Base-by-base conservation (phyloP, 2,888 invertebrate genomes). In the Macaria notata region DNA sequence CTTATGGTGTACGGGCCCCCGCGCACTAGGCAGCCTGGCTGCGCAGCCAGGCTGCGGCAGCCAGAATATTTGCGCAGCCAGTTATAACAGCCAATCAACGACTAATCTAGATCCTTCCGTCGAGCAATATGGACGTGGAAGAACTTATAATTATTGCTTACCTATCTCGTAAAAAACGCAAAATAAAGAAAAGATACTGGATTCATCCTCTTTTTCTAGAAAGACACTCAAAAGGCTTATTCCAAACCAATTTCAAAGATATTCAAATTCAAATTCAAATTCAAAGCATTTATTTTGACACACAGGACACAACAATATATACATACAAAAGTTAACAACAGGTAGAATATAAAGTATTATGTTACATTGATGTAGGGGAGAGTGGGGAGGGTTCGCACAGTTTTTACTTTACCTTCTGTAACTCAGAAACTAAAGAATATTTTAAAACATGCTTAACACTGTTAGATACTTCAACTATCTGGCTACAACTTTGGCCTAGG, bases 141-240 rank as follows among this genome's bases (percentile, higher is more conserved):
- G 62, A 67, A 64, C 58, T 65, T 65, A 44, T 68, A 48, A 66
- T 67, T 65, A 50, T 50, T 50, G 44, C 36, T 65, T 63, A 61
- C 59, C 60, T 66, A 64, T 61, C 61, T 63, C 61, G 64, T 63
- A 68, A 65, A 61, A 68, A 66, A 66, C 61, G 66, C 58, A 68
- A 66, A 66, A 56, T 53, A 65, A 63, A 64, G 61, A 66, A 64
- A 67, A 69, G 49, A 66, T 47, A 67, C 51, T 66, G 66, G 67
- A 64, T 70, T 68, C 64, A 67, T 68, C 67, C 68, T 63, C 64
- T 70, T 67, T 65, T 70, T 64, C 63, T 65, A 63, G 65, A 72
- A 67, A 57, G 67, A 58, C 63, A 66, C 60, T 61, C 65, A 66
- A 68, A 64, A 67, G 64, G 68, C 61, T 68, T 66, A 63, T 68